Evolutionary conservation across 2,888 invertebrate species (phyloP).

Genomic region (Aricia artaxerxes): DNA sequence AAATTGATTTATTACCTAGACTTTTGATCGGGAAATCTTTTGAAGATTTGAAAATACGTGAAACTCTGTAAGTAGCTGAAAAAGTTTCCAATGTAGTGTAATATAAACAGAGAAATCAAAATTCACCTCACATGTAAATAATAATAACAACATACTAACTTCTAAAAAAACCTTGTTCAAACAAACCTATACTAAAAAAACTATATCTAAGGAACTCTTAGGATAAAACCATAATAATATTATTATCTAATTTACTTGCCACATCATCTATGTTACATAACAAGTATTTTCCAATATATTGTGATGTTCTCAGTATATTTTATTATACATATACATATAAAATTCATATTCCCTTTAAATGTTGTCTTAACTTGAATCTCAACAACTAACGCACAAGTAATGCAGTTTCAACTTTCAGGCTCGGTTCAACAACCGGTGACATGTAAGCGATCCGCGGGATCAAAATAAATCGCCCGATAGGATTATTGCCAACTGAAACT

Average conservation of each 20-base stretch:
- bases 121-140: too few species aligned
- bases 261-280: too few species aligned
- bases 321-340: too few species aligned
- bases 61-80: neutral
- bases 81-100: neutral
- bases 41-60: neutral
- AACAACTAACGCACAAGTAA: neutral
- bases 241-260: too few species aligned
- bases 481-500: conserved; percentile 79
- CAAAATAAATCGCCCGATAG: conserved; percentile 75
- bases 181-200: too few species aligned
- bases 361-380: neutral
- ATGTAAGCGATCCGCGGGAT: conserved; percentile 73
- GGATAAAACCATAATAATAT: too few species aligned
- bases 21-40: conserved; percentile 10
- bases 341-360: too few species aligned
- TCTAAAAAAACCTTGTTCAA: too few species aligned
- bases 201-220: too few species aligned
- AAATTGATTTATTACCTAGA: conserved; percentile 20
- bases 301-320: too few species aligned
- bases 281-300: too few species aligned
- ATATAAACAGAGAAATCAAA: neutral
- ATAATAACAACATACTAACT: too few species aligned
- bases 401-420: conserved; percentile 50
- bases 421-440: conserved; percentile 75